phyloP scores from a whole-genome alignment of 2,888 invertebrate genomes.

The Tetranychus truncatus region DNA sequence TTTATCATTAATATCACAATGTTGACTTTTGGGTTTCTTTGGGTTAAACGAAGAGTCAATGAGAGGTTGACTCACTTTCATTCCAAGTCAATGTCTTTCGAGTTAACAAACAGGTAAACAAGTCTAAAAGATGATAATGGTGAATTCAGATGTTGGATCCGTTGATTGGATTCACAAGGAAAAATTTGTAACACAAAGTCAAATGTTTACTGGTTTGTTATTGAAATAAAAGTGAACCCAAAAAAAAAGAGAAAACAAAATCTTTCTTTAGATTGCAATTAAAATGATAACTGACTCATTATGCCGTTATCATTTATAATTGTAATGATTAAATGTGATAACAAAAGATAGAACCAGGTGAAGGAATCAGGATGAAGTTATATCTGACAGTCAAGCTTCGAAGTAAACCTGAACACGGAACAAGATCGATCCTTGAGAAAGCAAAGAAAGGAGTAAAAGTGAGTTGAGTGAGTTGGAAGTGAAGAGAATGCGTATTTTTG shows the following conservation, averaged over 20 bases:
- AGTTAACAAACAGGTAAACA: not conserved
- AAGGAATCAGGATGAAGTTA: not conserved
- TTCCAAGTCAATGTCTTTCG: not conserved
- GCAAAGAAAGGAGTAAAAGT: not conserved
- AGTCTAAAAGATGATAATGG: not conserved
- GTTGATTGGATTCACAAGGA: not conserved
- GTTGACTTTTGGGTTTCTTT: not conserved
- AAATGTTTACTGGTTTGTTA: not conserved
- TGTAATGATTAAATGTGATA: not conserved
- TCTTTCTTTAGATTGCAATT: not conserved
- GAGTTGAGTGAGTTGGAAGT: not conserved
- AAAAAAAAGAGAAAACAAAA: not conserved
- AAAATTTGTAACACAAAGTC: not conserved
- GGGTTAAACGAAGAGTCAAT: not conserved
- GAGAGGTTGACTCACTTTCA: not conserved
- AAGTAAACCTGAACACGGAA: not conserved
- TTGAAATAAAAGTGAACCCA: not conserved
- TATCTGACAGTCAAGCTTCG: not conserved
- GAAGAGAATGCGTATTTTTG: not conserved
- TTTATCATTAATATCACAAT: not conserved
- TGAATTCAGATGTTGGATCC: not conserved
- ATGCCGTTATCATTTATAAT: not conserved
- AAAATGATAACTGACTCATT: not conserved
- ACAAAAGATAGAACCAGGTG: not conserved
- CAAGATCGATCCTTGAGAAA: not conserved